These are phyloP conservation scores for Sebastes minor DNA, from an alignment of 2,797 vertebrate genomes.

Conservation along the genomic window DNA sequence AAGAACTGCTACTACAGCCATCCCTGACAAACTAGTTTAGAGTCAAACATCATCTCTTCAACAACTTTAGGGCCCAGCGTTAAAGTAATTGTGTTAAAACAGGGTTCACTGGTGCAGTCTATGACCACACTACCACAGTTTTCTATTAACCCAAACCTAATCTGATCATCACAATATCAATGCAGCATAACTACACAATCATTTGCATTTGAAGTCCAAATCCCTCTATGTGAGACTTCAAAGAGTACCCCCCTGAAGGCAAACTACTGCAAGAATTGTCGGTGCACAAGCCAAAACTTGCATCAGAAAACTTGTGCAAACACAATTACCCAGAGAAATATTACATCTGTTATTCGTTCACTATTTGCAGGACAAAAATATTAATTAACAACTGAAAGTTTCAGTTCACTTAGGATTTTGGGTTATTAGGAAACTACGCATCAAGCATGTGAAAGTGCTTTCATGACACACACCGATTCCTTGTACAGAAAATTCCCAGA, in stretches of 20 bases:
- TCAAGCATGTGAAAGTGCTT: slow-evolving; percentile 14
- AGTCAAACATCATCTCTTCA: neutral
- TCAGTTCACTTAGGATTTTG: neutral
- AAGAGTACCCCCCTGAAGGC: slow-evolving; percentile 22
- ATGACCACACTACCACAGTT: neutral
- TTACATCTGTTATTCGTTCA: neutral
- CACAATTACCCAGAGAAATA: neutral
- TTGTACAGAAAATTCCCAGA: slow-evolving; percentile 57
- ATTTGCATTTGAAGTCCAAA: neutral
- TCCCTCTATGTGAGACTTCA: neutral
- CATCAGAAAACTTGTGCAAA: slow-evolving; percentile 10
- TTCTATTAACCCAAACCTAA: neutral
- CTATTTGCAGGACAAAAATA: neutral
- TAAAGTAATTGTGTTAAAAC: neutral
- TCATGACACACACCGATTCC: slow-evolving; percentile 33
- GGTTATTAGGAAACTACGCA: neutral
- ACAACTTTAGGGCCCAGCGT: neutral
- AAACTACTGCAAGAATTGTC: slow-evolving; percentile 20
- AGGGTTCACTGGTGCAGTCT: neutral
- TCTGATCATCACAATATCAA: neutral
- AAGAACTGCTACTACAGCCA: neutral
- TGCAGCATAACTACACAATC: neutral
- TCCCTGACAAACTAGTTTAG: neutral
- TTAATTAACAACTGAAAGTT: neutral
- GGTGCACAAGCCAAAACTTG: slow-evolving; percentile 41